A percentile compares a stretch with the other conserved stretches of the same genome.
phyloP scores from a whole-genome alignment of 2,888 invertebrate species.

The Apodemia zela region DNA sequence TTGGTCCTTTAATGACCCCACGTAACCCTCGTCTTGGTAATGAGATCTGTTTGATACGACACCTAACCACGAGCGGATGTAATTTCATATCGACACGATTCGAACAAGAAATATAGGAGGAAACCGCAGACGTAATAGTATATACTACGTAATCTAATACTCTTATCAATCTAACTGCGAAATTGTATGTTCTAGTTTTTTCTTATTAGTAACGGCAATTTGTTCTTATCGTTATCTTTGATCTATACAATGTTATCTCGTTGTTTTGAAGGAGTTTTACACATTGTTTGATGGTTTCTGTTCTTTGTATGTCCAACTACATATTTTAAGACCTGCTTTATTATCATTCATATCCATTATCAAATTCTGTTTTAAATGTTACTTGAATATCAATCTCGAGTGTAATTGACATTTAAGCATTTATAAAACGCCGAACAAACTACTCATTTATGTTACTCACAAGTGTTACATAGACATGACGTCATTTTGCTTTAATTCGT shows the following conservation, averaged over 20 bases:
- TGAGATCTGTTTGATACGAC: slow-evolving; percentile 15
- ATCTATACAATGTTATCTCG: background rate
- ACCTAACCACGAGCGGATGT: slow-evolving; percentile 28
- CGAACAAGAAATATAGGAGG: slow-evolving; percentile 28
- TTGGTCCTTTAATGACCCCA: slow-evolving; percentile 25
- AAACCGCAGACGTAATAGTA: slow-evolving; percentile 31
- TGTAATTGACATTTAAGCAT: too few relatives aligned
- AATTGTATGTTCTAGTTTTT: slow-evolving; percentile 10
- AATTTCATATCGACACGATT: slow-evolving; percentile 33
- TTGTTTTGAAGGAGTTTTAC: background rate
- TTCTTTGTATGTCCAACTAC: background rate
- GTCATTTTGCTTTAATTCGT: too few relatives aligned
- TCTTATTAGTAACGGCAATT: slow-evolving; percentile 14
- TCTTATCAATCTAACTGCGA: slow-evolving; percentile 15
- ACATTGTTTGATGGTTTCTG: background rate
- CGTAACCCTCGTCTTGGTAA: slow-evolving; percentile 9
- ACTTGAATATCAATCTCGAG: too few relatives aligned
- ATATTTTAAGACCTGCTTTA: background rate
- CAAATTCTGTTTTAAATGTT: background rate
- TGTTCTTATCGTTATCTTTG: background rate
- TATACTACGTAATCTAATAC: slow-evolving; percentile 9
- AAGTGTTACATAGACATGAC: too few relatives aligned
- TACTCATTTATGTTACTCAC: too few relatives aligned
- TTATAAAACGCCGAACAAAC: too few relatives aligned
- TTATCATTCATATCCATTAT: background rate